These are phyloP conservation scores for Mesitornis unicolor DNA, from an alignment of 2,113 vertebrate genomes.

Conservation along the genomic window DNA sequence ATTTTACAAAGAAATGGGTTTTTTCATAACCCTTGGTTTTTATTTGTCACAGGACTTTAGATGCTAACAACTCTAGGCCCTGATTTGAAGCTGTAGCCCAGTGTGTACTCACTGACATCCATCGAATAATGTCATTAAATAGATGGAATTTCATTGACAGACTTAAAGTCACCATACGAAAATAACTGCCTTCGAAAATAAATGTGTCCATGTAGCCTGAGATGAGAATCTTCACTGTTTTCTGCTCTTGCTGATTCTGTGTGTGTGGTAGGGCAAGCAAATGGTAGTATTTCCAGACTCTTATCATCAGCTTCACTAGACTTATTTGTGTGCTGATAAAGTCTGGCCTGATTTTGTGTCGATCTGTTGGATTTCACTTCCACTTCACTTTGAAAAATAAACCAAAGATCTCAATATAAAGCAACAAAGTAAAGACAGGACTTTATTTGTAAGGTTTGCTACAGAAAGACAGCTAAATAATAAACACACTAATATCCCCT, in stretches of 20 bases:
- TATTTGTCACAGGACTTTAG: neutral
- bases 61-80: neutral
- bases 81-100: neutral
- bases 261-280: neutral
- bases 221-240: neutral
- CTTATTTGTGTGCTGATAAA: conserved; percentile 6
- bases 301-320: neutral
- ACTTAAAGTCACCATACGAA: neutral
- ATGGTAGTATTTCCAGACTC: neutral
- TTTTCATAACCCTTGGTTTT: neutral
- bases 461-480: neutral
- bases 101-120: neutral
- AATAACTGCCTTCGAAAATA: neutral
- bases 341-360: neutral
- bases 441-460: neutral
- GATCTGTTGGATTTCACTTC: neutral
- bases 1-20: neutral
- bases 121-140: neutral
- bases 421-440: neutral
- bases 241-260: neutral
- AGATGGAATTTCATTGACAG: neutral
- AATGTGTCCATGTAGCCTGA: neutral
- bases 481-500: neutral
- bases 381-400: neutral
- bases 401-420: neutral